Percentiles rank a stretch among this genome's conserved stretches.
Conservation (phyloP, 64 coral and sea anemone species). For the Acropora tenuis region DNA sequence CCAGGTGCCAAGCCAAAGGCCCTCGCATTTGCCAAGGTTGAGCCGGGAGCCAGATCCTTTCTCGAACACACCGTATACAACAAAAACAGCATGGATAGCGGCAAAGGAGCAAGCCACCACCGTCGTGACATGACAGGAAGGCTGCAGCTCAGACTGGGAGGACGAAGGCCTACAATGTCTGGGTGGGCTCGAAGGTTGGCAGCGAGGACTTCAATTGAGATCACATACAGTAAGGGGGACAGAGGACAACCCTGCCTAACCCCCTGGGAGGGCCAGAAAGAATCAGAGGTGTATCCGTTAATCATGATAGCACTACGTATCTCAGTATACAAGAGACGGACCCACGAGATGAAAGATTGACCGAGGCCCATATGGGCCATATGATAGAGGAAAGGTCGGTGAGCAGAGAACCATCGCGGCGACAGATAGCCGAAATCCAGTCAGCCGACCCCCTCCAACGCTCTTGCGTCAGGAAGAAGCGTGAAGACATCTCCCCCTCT, state of each 20-base stretch:
- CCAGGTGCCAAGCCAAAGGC: neutral
- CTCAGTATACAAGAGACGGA: neutral
- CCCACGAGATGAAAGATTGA: neutral
- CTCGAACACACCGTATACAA: neutral
- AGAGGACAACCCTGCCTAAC: neutral
- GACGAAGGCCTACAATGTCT: neutral
- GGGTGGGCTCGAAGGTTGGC: neutral
- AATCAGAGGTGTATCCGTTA: neutral
- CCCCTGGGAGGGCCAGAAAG: neutral
- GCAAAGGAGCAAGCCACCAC: neutral
- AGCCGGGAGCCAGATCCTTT: neutral
- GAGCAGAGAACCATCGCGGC: neutral
- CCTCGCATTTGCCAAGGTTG: neutral
- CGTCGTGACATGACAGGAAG: neutral
- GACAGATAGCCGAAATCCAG: neutral
- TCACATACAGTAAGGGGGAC: neutral
- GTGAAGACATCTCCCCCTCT: slow-evolving; percentile 8
- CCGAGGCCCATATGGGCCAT: neutral
- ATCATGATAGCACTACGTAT: neutral
- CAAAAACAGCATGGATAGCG: neutral
- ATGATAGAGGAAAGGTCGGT: neutral
- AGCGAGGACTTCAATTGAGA: neutral
- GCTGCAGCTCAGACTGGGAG: neutral
- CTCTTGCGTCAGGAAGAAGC: neutral
- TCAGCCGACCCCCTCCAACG: neutral